Percentiles rank a stretch among this genome's conserved stretches.
phyloP scores from a whole-genome alignment of 2,888 invertebrate species.

The Troides oblongomaculatus region DNA sequence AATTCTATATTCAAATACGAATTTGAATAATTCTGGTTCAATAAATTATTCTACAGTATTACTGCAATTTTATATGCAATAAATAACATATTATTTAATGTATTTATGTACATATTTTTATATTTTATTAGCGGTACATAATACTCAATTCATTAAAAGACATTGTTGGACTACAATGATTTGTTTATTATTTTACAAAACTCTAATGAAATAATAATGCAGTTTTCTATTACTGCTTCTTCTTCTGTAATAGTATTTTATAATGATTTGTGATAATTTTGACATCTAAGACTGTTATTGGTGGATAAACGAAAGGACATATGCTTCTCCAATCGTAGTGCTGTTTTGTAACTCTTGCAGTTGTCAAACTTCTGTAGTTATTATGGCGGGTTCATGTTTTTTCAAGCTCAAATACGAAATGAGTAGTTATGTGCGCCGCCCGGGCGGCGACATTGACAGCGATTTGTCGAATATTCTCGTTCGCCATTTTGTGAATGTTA shows the following conservation, averaged over 20 bases:
- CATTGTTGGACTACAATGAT: neutral
- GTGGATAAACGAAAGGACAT: constrained; percentile 23
- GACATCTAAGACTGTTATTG: constrained; percentile 31
- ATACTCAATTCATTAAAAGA: no score
- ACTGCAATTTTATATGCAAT: no score
- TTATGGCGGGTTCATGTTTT: constrained; percentile 78
- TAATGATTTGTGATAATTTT: constrained; percentile 34
- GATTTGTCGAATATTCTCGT: constrained; percentile 72
- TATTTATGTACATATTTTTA: no score
- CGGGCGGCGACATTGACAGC: constrained; percentile 76
- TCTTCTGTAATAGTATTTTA: neutral
- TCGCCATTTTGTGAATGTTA: constrained; percentile 76
- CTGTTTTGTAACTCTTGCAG: constrained; percentile 18
- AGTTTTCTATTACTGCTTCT: constrained; percentile 36
- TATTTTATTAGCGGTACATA: no score
- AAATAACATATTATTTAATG: no score
- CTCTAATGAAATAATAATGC: neutral
- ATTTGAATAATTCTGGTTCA: no score
- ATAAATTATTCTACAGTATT: no score
- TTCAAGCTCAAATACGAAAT: constrained; percentile 76
- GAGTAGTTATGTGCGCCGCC: constrained; percentile 74
- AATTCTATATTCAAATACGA: no score
- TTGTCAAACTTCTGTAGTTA: constrained; percentile 49
- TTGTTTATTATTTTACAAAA: neutral
- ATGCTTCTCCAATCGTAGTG: constrained; percentile 27